Base-by-base conservation (phyloP, 2,797 vertebrate species). In the Uromys caudimaculatus region DNA sequence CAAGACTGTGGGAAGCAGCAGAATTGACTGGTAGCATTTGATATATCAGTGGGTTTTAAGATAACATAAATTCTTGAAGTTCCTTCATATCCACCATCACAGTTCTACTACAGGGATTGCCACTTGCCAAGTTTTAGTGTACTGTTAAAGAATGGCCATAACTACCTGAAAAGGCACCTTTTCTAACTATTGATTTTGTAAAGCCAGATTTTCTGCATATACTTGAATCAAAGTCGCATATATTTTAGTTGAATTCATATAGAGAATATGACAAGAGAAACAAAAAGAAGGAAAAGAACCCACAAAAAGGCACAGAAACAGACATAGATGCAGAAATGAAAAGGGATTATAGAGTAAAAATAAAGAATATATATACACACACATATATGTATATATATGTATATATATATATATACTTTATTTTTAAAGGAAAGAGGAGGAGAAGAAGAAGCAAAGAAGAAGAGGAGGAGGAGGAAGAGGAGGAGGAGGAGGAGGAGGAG, bases 31-130 rank as follows among this genome's bases (percentile, higher is more conserved):
- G 71, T 76, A 90, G 32, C 64, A 50, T 11, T 32, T 58, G 29
- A 35, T 24, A 75, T 52, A 44, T 56, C 47, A 62, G 35, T 95
- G 19, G 10, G 54, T 89, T 92, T 96, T 85, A 92, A 78, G 77
- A 24, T 84, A 73, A 58, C 21, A 64, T 16, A 64, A 38, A 27
- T 94, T 94, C 44, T 82, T 50, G 27, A 88, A 93, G 62, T 86
- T 71, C 69, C 44, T 94, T 97, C 47, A 83, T 9, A 78, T 78
- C 71, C 29, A 17, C n/a, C 14, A 47, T 77, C 52, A 87, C 9
- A 92, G 29, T 13, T 75, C 17, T 90, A 11, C 73, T 83, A 54
- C 64, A 84, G 41, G 64, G 62, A 56, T 38, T n/a, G 35, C 23
- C 44, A 60, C 29, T 88, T 84, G 14, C 19, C 54, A 88, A 60